phyloP scores from a whole-genome alignment of 2,797 vertebrate genomes.

The Sebastes flavidus region DNA sequence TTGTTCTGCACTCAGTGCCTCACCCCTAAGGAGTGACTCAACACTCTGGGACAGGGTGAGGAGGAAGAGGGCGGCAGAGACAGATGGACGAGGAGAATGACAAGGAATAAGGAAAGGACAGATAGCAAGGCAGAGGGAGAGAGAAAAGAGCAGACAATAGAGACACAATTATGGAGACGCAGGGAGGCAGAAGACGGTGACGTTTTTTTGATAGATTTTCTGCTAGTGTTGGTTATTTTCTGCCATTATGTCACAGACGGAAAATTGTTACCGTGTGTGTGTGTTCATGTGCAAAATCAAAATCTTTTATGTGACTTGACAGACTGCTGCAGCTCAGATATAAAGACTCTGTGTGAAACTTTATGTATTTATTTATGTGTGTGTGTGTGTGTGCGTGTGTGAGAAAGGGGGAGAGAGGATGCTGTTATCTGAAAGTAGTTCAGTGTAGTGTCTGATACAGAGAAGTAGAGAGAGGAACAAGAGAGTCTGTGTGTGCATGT shows the following conservation, averaged over 20 bases:
- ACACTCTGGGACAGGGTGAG: constrained; percentile 67
- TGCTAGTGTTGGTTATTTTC: constrained; percentile 61
- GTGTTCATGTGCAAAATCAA: constrained; percentile 15
- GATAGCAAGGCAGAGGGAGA: constrained; percentile 43
- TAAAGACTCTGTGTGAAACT: constrained; percentile 28
- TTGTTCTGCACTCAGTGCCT: constrained; percentile 75
- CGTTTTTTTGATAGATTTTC: constrained; percentile 52
- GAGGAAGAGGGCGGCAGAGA: constrained; percentile 51
- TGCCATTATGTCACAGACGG: constrained; percentile 52
- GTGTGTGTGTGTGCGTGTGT: not conserved
- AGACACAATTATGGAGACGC: constrained; percentile 51
- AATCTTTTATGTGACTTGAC: constrained; percentile 45
- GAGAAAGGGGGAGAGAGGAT: not conserved
- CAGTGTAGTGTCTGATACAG: not conserved
- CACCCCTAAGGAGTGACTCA: constrained; percentile 75
- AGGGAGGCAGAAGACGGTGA: constrained; percentile 40
- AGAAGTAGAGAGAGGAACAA: not conserved
- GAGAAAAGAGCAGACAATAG: constrained; percentile 48
- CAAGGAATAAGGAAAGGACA: constrained; percentile 53
- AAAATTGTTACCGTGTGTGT: constrained; percentile 29
- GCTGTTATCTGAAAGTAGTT: constrained; percentile 17
- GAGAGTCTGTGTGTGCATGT: not conserved
- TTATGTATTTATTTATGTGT: not conserved
- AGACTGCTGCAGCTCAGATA: constrained; percentile 42
- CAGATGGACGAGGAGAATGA: constrained; percentile 62